phyloP scores from a whole-genome alignment of 2,797 vertebrate genomes.

The Neoniphon sammara region DNA sequence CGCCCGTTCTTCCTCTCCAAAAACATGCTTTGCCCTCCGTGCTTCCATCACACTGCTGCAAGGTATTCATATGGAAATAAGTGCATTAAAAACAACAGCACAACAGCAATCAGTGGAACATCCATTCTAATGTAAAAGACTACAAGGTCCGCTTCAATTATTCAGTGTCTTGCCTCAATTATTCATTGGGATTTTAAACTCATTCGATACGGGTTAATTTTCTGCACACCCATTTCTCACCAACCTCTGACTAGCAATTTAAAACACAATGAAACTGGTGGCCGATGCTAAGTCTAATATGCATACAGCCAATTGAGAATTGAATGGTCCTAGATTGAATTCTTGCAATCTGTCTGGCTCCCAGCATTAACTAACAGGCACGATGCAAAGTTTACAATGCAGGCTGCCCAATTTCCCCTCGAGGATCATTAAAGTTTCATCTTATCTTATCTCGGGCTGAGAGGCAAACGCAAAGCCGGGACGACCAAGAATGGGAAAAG shows the following conservation, averaged over 20 bases:
- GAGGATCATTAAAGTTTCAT: slow-evolving; percentile 25
- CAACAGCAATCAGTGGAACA: slow-evolving; percentile 53
- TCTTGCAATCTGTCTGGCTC: slow-evolving; percentile 15
- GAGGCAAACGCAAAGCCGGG: slow-evolving; percentile 8
- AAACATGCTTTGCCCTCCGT: slow-evolving; percentile 12
- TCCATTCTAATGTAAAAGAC: slow-evolving; percentile 54
- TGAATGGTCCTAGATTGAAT: slow-evolving; percentile 2
- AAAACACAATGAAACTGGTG: slow-evolving; percentile 12
- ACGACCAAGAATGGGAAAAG: neutral
- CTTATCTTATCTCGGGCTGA: neutral
- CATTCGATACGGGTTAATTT: slow-evolving; percentile 54
- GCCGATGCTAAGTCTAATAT: slow-evolving; percentile 12
- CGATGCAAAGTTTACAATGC: slow-evolving; percentile 32
- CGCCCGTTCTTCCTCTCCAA: neutral
- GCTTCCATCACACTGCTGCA: slow-evolving; percentile 8
- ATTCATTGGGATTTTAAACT: slow-evolving; percentile 67
- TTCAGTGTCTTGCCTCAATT: slow-evolving; percentile 64
- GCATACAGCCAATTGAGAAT: slow-evolving; percentile 8
- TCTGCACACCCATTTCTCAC: slow-evolving; percentile 22
- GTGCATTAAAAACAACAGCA: slow-evolving; percentile 58
- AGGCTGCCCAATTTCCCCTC: slow-evolving; percentile 5
- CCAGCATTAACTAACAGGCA: neutral
- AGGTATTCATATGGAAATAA: slow-evolving; percentile 64
- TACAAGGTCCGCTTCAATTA: slow-evolving; percentile 67
- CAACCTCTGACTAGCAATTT: slow-evolving; percentile 28